Percentiles rank a stretch among this genome's conserved stretches.
These are phyloP conservation scores for Conus ventricosus DNA, from an alignment of 1,140 invertebrate species.

Conservation along the genomic window DNA sequence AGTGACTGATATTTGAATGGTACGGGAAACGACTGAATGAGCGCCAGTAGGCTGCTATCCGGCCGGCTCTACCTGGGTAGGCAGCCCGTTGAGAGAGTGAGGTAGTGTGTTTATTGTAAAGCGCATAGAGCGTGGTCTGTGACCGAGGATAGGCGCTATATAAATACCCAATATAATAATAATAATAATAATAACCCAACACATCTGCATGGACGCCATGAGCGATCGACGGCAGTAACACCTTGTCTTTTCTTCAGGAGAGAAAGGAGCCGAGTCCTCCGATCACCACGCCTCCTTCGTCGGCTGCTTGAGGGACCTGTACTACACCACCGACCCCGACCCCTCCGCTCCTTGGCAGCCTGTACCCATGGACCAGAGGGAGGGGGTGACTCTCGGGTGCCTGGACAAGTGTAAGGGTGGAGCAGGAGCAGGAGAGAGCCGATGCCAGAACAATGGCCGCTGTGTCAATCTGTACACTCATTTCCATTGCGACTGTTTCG, in stretches of 20 bases:
- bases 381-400: slow-evolving; percentile 60
- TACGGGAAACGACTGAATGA: no score
- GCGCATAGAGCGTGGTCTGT: no score
- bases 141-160: no score
- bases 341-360: neutral
- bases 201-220: no score
- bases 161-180: no score
- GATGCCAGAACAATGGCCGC: slow-evolving; percentile 54
- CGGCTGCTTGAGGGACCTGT: slow-evolving; percentile 90
- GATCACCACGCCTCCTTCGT: slow-evolving; percentile 95
- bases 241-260: slow-evolving; percentile 15
- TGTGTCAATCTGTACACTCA: slow-evolving; percentile 65
- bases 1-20: no score
- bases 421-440: slow-evolving; percentile 34
- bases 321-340: slow-evolving; percentile 82
- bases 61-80: no score
- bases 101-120: no score
- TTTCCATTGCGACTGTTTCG: slow-evolving; percentile 82
- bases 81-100: no score
- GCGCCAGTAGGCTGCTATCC: no score
- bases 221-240: no score
- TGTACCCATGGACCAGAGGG: slow-evolving; percentile 83
- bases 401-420: slow-evolving; percentile 78
- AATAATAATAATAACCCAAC: no score
- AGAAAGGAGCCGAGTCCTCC: slow-evolving; percentile 44